Evolutionary conservation across 92 coral and sea anemone species (phyloP).

Genomic region (Pocillopora meandrina): DNA sequence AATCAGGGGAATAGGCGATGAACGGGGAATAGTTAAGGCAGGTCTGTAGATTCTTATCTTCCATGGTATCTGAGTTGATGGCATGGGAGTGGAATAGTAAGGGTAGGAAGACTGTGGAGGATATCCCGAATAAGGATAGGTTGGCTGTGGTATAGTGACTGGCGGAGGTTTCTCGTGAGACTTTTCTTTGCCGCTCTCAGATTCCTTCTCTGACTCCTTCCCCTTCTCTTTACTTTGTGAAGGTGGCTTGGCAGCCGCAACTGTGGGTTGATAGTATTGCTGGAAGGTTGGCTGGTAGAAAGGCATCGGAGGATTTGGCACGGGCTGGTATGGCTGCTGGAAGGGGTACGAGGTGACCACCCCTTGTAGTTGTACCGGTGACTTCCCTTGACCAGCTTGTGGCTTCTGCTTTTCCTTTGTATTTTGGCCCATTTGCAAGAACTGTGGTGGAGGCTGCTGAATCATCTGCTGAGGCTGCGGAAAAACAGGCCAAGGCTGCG

Average conservation of each 20-base stretch:
- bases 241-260: not conserved
- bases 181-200: constrained; percentile 9
- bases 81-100: constrained; percentile 12
- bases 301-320: constrained; percentile 17
- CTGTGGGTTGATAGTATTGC: constrained; percentile 22
- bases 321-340: constrained; percentile 20
- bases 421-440: constrained; percentile 14
- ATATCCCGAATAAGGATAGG: constrained; percentile 2
- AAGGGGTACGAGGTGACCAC: constrained; percentile 22
- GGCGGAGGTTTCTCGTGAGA: constrained; percentile 16
- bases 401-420: constrained; percentile 8
- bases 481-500: constrained; percentile 16
- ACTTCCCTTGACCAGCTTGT: constrained; percentile 14
- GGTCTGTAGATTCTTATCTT: constrained; percentile 49
- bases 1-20: constrained; percentile 30
- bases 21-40: constrained; percentile 31
- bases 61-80: constrained; percentile 36
- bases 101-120: constrained; percentile 7
- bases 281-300: constrained; percentile 12
- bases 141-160: constrained; percentile 8
- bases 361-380: constrained; percentile 36
- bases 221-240: constrained; percentile 11
- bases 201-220: constrained; percentile 7
- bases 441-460: constrained; percentile 15
- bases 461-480: constrained; percentile 15